Percentiles rank a stretch among this genome's conserved stretches.
Evolutionary conservation across 2,113 vertebrate genomes (phyloP).

Genomic region (Antigone vipio): DNA sequence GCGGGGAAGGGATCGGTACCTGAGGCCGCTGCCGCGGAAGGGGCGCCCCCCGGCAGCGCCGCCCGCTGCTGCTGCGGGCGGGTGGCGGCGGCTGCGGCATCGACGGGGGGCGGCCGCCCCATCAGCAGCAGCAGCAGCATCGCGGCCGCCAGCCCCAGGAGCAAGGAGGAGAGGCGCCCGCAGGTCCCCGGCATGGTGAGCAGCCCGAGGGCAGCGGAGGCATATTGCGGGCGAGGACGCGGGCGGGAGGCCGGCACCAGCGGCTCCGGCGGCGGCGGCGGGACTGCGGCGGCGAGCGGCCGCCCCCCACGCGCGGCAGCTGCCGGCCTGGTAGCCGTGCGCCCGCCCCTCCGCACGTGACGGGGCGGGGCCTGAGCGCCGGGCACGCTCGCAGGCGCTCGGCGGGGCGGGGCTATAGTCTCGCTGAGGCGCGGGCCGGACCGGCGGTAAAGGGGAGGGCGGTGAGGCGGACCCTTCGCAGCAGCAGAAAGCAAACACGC

Average conservation of each 20-base stretch:
- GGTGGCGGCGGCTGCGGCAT: background rate
- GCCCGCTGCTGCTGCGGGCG: constrained; percentile 45
- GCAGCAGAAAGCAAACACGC: fast-evolving
- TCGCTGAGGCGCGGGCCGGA: too few relatives aligned
- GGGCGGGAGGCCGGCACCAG: background rate
- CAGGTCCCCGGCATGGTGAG: constrained; percentile 68
- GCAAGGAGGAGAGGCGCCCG: constrained; percentile 45
- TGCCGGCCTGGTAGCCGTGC: background rate
- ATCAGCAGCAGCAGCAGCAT: constrained; percentile 29
- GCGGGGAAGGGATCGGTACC: background rate
- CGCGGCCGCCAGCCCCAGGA: constrained; percentile 45
- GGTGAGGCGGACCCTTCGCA: fast-evolving
- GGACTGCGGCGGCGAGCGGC: background rate
- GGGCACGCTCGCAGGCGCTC: too few relatives aligned
- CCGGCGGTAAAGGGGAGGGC: fast-evolving
- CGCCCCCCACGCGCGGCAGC: background rate
- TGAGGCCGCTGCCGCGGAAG: background rate
- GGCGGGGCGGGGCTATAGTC: too few relatives aligned
- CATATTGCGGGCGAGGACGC: constrained; percentile 64
- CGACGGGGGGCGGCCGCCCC: constrained; percentile 7
- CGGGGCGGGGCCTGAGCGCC: background rate
- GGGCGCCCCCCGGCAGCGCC: background rate
- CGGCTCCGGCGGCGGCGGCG: background rate
- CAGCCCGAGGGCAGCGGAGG: constrained; percentile 65
- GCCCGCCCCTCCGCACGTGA: constrained; percentile 27